Conservation (phyloP, 2,113 vertebrate species). For the Callospermophilus lateralis region DNA sequence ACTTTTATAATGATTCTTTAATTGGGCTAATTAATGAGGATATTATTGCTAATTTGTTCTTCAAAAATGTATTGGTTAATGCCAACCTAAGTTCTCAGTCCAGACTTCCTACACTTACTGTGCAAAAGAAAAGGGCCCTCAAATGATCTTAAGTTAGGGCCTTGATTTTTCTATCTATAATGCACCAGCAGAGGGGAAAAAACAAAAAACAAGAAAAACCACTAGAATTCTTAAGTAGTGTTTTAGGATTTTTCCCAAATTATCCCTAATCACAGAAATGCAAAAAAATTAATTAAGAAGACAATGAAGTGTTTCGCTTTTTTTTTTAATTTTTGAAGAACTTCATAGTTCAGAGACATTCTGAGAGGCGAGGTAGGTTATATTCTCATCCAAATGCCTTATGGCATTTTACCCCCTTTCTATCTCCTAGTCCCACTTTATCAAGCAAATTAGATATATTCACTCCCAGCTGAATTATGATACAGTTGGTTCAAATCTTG, state of each 20-base stretch:
- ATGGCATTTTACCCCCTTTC: background rate
- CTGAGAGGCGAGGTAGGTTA: background rate
- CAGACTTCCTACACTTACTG: background rate
- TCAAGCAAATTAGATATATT: background rate
- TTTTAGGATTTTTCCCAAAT: background rate
- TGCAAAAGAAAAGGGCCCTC: background rate
- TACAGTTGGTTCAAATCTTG: background rate
- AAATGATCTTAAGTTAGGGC: background rate
- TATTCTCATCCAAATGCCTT: background rate
- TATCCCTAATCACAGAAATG: background rate
- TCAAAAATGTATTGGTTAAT: background rate
- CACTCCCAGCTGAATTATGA: background rate
- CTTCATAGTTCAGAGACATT: background rate
- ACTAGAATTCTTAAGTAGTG: background rate
- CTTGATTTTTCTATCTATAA: background rate
- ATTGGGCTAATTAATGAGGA: background rate
- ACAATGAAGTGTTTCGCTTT: background rate
- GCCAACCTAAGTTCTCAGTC: background rate
- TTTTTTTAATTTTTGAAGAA: background rate
- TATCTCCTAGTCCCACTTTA: background rate
- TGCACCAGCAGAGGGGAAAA: background rate
- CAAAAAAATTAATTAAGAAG: background rate
- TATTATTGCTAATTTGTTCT: constrained; percentile 9
- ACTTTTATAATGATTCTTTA: constrained; percentile 18
- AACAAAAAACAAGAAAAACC: background rate